Conservation (phyloP, 2,113 vertebrate species). For the Neolamprologus longior region DNA sequence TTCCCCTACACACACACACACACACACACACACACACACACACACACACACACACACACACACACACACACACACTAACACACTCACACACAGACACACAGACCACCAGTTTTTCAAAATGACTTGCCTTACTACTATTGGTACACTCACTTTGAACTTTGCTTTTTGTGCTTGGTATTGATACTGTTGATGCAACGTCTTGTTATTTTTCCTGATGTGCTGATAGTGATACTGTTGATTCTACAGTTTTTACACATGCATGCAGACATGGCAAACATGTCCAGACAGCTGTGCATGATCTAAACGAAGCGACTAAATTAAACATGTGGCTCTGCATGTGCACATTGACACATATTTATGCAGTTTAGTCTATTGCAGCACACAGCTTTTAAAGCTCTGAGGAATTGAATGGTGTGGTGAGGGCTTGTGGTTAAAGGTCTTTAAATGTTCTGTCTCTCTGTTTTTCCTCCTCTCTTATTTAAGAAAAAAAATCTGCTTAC, state of each 20-base stretch:
- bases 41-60: background rate
- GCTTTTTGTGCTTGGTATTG: background rate
- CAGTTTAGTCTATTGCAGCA: background rate
- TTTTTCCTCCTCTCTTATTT: constrained; percentile 17
- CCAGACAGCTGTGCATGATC: background rate
- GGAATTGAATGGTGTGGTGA: background rate
- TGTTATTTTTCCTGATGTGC: background rate
- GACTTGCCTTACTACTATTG: background rate
- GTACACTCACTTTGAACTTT: background rate
- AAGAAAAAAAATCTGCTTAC: constrained; percentile 45
- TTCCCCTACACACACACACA: background rate
- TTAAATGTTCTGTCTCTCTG: constrained; percentile 18
- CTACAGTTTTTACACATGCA: background rate
- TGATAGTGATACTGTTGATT: background rate
- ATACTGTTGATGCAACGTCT: background rate
- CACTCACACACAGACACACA: background rate
- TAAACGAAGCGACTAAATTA: background rate
- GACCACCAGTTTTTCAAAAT: background rate
- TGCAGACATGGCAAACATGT: background rate
- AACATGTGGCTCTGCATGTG: background rate
- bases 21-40: background rate
- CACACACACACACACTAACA: background rate
- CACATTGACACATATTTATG: background rate
- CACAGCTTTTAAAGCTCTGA: background rate
- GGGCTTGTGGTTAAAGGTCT: constrained; percentile 22